Evolutionary conservation across 2,113 vertebrate genomes (phyloP), one percentile per base, ranked within the genome.

Genomic region (Pseudolaguvia tuberculata): DNA sequence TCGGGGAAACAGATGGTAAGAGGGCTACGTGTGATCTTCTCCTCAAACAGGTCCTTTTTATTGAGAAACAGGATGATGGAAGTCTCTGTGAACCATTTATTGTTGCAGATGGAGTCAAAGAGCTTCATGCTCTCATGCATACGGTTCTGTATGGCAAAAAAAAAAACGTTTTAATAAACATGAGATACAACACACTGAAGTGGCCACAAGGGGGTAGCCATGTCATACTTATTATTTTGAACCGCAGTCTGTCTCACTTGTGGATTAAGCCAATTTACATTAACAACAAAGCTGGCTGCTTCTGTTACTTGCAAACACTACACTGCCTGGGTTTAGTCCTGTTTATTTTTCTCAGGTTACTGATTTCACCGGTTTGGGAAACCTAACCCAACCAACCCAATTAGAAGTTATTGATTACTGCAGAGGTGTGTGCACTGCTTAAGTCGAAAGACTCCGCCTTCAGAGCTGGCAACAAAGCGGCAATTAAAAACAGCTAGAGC

Each of bases 101-200:
- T 99, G 92, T 99, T 99, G 84, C 97, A 99, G 90, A 99, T 99
- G 82, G 95, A 97, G 89, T 99, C 97, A 0, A 99, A 99, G 51
- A 99, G 91, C 90, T 99, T 99, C 97, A 99, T 99, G 91, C 97
- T 99, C 87, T 99, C 97, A 0, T 99, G 97, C 97, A 99, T 98
- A 23, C 97, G 97, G 80, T 98, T 99, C 97, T 99, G 83, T 18
- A 56, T 9, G 51, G 63, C 14, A 48, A n/a, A 67, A 42, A 18
- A 15, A 14, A n/a, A 47, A 68, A 58, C 50, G 21, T n/a, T 58
- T 29, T 6, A 20, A 20, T 14, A 23, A 42, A 56, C 5, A 21
- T 12, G 11, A 15, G 11, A n/a, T 7, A 39, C 25, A 21, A 27
- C 21, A 18, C 47, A 14, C 12, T 20, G 5, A 5, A 56, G 4